A percentile compares a stretch with the other conserved stretches of the same genome.
phyloP scores from a whole-genome alignment of 2,888 invertebrate species.

The Chloromyia formosa region DNA sequence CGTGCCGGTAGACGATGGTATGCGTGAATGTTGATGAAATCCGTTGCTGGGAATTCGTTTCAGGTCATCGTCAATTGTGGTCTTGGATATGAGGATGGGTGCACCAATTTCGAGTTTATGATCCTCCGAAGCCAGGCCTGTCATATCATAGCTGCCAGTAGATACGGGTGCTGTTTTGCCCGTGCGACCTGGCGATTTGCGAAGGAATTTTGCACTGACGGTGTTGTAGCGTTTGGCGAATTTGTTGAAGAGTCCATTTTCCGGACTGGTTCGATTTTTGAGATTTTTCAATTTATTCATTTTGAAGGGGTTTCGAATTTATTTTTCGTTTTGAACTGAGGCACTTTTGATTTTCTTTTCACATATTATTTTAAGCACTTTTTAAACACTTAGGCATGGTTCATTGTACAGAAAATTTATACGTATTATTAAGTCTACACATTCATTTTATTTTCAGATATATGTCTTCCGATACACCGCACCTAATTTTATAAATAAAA shows the following conservation, averaged over 20 bases:
- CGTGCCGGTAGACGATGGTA: slow-evolving; percentile 43
- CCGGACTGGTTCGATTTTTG: slow-evolving; percentile 53
- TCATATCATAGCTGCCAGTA: slow-evolving; percentile 63
- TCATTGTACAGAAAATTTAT: background rate
- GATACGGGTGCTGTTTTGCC: slow-evolving; percentile 55
- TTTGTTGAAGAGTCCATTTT: slow-evolving; percentile 57
- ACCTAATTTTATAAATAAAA: slow-evolving; percentile 7
- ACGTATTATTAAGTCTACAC: no score
- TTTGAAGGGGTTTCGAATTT: slow-evolving; percentile 24
- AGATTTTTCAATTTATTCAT: slow-evolving; percentile 53
- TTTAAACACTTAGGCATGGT: slow-evolving; percentile 1
- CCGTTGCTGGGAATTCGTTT: slow-evolving; percentile 53
- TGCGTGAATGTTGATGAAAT: background rate
- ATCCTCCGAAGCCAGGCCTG: slow-evolving; percentile 60
- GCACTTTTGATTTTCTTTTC: slow-evolving; percentile 20
- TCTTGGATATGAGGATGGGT: slow-evolving; percentile 62
- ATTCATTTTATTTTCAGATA: background rate
- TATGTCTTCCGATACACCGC: background rate
- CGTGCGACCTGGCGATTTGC: slow-evolving; percentile 56
- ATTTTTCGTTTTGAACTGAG: background rate
- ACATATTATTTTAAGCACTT: background rate
- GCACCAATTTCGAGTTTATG: slow-evolving; percentile 63
- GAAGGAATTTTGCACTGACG: slow-evolving; percentile 59
- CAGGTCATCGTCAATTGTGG: slow-evolving; percentile 60
- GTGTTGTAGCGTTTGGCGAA: slow-evolving; percentile 62